Evolutionary conservation across 23 tunicate genomes (phyloP), one percentile per base, ranked within the genome.

Genomic region (Corella eumyota): DNA sequence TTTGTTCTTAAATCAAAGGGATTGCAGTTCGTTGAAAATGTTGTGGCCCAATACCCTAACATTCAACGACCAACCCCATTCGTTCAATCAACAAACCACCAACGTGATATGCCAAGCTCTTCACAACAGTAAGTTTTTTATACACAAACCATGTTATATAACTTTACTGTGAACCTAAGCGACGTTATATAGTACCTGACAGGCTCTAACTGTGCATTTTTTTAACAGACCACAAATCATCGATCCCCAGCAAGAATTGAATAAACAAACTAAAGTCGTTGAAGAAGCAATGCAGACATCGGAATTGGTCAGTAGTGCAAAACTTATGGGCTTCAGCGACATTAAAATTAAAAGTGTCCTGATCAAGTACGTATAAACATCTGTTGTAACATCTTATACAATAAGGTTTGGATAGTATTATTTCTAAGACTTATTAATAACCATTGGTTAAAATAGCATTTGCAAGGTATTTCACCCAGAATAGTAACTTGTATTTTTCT

Each of bases 1-100:
- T 60, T 25, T 32, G 25, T 60, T 60, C 45, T 60, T 3, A 44
- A 32, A 30, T 28, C 24, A n/a, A 34, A 35, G 4, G 65, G 65
- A 2, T 1, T 6, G 20, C 45, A 60, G 2, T 60, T 25, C 45
- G 65, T 60, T 2, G 23, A 60, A 4, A 34, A 6, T 5, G 46
- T 60, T 25, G 23, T 32, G 3, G 4, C 4, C 23, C 65, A 30
- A 11, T 60, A 22, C 34, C 60, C 60, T 13, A 54, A 54, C 30
- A 54, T 54, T 54, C 29, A 32, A 4, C 29, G 60, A 3, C 60
- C 60, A 13, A 21, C 60, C 2, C 27, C 37, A 17, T 62, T 3
- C 1, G 37, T 31, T 37, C 52, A 24, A 13, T 2, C 26, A 23
- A 22, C 26, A 1, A 33, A 38, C 4, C 30, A 22, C 24, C 68